Evolutionary conservation across 2,113 vertebrate species (phyloP).

Genomic region (Sinocyclocheilus maitianheensis): DNA sequence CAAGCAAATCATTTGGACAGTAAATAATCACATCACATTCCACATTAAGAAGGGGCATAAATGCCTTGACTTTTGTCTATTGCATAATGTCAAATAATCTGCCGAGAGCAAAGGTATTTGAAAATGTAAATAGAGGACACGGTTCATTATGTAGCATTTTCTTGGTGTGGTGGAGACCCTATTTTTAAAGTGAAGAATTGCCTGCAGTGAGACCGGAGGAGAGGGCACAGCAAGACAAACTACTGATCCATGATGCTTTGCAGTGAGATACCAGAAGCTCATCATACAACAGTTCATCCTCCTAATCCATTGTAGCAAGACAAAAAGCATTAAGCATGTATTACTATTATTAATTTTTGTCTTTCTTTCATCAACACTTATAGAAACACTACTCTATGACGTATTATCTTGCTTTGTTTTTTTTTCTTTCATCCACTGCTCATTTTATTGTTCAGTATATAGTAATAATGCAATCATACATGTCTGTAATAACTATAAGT

Average conservation of each 20-base stretch:
- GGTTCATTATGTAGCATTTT: constrained; percentile 69
- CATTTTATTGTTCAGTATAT: too few relatives aligned
- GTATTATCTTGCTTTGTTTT: neutral
- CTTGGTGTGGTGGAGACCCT: constrained; percentile 65
- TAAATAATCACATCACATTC: neutral
- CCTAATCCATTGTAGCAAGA: neutral
- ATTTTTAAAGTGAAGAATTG: constrained; percentile 75
- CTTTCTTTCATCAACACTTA: neutral
- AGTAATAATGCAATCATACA: too few relatives aligned
- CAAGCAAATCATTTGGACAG: neutral
- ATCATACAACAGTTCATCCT: neutral
- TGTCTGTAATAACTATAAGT: too few relatives aligned
- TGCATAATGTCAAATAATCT: constrained; percentile 19
- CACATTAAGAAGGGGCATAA: neutral
- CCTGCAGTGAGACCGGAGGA: constrained; percentile 69
- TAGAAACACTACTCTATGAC: too few relatives aligned
- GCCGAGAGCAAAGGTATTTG: constrained; percentile 34
- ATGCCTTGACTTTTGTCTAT: neutral
- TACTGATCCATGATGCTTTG: constrained; percentile 77
- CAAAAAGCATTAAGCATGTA: neutral
- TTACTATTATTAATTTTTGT: neutral
- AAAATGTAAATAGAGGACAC: constrained; percentile 58
- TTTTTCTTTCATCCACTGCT: neutral
- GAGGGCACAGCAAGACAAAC: constrained; percentile 71
- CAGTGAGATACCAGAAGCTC: constrained; percentile 59